Evolutionary conservation across 2,888 invertebrate species (phyloP).

Genomic region (Callinectes sapidus): DNA sequence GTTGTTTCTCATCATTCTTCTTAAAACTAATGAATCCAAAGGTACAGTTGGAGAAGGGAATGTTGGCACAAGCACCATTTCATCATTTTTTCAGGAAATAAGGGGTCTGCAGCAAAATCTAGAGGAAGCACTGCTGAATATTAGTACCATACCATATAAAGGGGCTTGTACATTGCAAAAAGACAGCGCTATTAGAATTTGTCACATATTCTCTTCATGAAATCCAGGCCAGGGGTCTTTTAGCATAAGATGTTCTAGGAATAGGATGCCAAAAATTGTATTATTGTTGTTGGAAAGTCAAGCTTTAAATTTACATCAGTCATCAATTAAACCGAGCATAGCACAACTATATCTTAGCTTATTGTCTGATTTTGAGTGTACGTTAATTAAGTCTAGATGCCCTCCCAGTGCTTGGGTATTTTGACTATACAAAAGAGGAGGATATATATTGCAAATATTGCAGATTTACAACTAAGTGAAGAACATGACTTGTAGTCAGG

Average conservation of each 20-base stretch:
- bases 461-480: not conserved
- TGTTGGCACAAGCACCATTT: slow-evolving; percentile 11
- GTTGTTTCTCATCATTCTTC: not conserved
- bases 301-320: not conserved
- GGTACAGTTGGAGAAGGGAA: not conserved
- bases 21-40: not conserved
- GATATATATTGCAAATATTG: not conserved
- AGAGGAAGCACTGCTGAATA: not conserved
- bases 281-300: not conserved
- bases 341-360: not conserved
- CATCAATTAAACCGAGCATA: not conserved
- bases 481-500: not conserved
- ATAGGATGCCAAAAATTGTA: not conserved
- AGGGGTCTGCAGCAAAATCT: not conserved
- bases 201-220: not conserved
- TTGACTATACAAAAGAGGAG: not conserved
- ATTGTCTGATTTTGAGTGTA: not conserved
- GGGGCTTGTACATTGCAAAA: not conserved
- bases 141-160: not conserved
- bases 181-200: not conserved
- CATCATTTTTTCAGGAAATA: not conserved
- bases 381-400: too few relatives aligned
- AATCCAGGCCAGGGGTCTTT: not conserved
- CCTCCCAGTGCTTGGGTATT: not conserved
- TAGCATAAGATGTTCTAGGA: not conserved